These are phyloP conservation scores for Mesitornis unicolor DNA, from an alignment of 2,113 vertebrate genomes.

Conservation along the genomic window DNA sequence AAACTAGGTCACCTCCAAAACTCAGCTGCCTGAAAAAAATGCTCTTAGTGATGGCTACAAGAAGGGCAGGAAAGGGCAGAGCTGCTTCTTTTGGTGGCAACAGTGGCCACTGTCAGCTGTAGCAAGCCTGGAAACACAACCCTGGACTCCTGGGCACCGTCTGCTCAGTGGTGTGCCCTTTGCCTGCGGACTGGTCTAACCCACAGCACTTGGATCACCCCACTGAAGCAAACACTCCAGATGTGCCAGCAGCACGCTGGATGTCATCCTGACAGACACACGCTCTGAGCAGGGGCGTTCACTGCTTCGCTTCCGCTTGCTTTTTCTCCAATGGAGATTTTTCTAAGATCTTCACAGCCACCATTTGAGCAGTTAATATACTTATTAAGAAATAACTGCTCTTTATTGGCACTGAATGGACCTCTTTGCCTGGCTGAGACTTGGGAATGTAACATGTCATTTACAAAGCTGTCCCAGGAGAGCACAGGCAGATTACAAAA, in stretches of 20 bases:
- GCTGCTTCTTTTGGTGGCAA: background rate
- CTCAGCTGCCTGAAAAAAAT: background rate
- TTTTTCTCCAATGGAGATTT: background rate
- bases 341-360: background rate
- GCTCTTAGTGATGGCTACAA: background rate
- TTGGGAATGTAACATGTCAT: constrained; percentile 41
- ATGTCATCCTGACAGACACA: fast-evolving
- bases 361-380: constrained; percentile 12
- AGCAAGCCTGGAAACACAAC: background rate
- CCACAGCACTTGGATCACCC: background rate
- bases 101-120: background rate
- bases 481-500: constrained; percentile 35
- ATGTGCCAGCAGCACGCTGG: background rate
- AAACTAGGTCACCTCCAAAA: background rate
- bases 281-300: fast-evolving
- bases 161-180: background rate
- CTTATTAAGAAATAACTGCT: constrained; percentile 62
- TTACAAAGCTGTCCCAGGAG: constrained; percentile 36
- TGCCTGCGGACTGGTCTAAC: background rate
- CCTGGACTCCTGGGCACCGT: background rate
- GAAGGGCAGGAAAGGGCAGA: background rate
- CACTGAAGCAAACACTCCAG: fast-evolving
- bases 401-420: constrained; percentile 37
- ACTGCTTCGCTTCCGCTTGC: fast-evolving
- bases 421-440: constrained; percentile 7